Conservation (phyloP, 2,113 vertebrate genomes). For the Atlantisia rogersi region DNA sequence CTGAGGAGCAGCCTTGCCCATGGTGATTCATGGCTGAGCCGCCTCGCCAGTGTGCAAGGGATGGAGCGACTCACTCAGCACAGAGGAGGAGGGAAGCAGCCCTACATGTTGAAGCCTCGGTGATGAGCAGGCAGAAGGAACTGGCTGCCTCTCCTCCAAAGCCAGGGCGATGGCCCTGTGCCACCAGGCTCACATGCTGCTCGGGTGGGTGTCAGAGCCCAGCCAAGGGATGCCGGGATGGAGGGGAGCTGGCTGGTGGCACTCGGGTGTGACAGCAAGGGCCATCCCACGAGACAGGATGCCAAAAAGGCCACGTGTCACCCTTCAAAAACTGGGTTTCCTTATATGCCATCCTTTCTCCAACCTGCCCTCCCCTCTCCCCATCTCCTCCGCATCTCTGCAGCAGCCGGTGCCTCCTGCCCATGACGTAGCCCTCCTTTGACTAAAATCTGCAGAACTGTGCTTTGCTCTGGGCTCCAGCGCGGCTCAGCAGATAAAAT, state of each 20-base stretch:
- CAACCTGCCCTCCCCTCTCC: neutral
- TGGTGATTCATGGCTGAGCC: neutral
- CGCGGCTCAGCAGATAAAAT: constrained; percentile 16
- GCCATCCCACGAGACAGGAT: neutral
- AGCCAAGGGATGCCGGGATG: neutral
- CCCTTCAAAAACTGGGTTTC: neutral
- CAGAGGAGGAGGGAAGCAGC: neutral
- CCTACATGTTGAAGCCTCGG: neutral
- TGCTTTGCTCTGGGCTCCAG: neutral
- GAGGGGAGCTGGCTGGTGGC: neutral
- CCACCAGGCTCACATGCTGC: neutral
- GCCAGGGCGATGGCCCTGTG: neutral
- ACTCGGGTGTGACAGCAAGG: neutral
- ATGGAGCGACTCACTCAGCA: rapidly evolving
- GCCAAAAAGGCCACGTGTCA: neutral
- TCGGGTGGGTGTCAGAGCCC: neutral
- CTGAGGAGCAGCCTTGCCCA: neutral
- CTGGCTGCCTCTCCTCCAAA: neutral
- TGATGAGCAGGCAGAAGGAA: neutral
- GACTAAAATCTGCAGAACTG: neutral
- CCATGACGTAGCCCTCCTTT: neutral
- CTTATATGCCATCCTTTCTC: neutral
- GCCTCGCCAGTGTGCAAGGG: rapidly evolving
- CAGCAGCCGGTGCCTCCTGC: neutral
- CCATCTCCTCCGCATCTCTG: neutral